Evolutionary conservation across 2,888 invertebrate genomes (phyloP).

Genomic region (Coenonympha glycerion): DNA sequence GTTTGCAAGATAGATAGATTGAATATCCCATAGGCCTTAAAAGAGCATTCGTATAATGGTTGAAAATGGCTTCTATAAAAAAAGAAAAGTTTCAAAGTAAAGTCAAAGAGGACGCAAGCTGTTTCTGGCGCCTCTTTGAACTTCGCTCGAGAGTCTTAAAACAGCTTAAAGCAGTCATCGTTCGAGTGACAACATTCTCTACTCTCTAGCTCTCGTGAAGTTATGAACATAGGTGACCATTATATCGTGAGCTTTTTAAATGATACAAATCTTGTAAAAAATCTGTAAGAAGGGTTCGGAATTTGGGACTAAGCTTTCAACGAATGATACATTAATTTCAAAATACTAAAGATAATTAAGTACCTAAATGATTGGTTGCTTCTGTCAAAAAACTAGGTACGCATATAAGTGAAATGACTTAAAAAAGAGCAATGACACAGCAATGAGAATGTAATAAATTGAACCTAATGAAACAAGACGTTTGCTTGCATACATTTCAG

Average conservation of each 20-base stretch:
- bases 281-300: background rate
- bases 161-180: conserved; percentile 38
- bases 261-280: background rate
- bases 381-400: too few species aligned
- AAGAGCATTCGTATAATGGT: too few species aligned
- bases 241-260: background rate
- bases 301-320: background rate
- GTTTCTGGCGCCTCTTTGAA: conserved; percentile 46
- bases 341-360: too few species aligned
- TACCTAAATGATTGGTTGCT: too few species aligned
- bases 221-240: background rate
- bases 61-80: conserved; percentile 27
- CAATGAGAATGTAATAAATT: background rate
- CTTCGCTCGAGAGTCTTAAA: conserved; percentile 42
- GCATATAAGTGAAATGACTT: too few species aligned
- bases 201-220: background rate
- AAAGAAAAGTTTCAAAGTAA: conserved; percentile 33
- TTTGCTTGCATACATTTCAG: background rate
- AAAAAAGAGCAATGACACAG: too few species aligned
- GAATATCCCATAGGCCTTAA: too few species aligned
- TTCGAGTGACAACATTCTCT: conserved; percentile 30
- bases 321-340: too few species aligned
- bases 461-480: background rate
- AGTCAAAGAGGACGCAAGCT: conserved; percentile 37
- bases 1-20: too few species aligned